Conservation (phyloP, 2,113 vertebrate genomes). For the Ailurus styani region DNA sequence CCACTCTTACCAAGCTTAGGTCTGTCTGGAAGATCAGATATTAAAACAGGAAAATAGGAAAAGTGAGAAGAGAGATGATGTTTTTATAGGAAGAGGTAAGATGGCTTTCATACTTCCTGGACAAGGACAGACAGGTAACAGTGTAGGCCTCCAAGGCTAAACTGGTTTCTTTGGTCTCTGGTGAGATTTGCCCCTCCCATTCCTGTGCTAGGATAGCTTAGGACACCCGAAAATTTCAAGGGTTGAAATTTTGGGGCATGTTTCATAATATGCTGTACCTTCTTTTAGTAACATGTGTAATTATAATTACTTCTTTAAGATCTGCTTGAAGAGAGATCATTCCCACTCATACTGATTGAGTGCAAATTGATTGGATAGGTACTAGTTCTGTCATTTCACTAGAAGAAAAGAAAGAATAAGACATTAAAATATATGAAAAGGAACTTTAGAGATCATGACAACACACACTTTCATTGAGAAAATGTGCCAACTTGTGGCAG, state of each 20-base stretch:
- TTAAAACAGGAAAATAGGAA: background rate
- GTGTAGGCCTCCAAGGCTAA: rapidly evolving
- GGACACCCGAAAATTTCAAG: background rate
- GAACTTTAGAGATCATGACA: background rate
- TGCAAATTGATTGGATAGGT: too few relatives aligned
- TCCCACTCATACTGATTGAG: background rate
- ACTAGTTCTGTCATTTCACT: background rate
- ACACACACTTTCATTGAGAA: background rate
- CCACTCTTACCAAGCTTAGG: rapidly evolving
- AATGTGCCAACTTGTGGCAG: background rate
- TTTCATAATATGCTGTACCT: rapidly evolving
- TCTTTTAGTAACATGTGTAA: too few relatives aligned
- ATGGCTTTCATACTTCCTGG: background rate
- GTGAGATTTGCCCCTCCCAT: background rate
- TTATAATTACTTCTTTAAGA: background rate
- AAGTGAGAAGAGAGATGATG: background rate
- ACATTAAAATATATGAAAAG: background rate
- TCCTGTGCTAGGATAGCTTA: background rate
- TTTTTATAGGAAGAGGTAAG: background rate
- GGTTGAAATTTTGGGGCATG: too few relatives aligned
- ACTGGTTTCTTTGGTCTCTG: background rate
- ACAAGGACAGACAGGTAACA: background rate
- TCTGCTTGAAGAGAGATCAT: too few relatives aligned
- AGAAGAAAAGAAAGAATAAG: background rate
- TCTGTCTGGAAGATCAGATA: background rate